These are phyloP conservation scores for Sicus ferrugineus DNA, from an alignment of 2,888 invertebrate species.

Conservation along the genomic window DNA sequence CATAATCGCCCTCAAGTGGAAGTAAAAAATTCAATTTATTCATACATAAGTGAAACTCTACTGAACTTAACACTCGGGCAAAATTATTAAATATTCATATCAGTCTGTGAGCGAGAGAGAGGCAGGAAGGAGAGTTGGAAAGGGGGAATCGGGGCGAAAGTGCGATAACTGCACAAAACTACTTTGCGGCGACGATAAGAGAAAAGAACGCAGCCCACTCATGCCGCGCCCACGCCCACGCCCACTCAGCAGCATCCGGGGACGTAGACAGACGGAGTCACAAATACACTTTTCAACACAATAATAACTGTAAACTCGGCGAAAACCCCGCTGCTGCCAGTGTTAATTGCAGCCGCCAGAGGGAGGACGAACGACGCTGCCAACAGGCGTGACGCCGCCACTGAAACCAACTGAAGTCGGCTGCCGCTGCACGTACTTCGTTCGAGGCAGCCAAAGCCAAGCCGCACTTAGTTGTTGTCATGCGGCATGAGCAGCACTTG, in stretches of 20 bases:
- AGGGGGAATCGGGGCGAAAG: not conserved
- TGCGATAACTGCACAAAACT: not conserved
- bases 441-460: not conserved
- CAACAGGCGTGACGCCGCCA: not conserved
- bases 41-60: conserved; percentile 8
- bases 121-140: not conserved
- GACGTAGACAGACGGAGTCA: not conserved
- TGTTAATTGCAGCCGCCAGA: conserved; percentile 24
- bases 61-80: conserved; percentile 16
- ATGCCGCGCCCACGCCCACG: not conserved
- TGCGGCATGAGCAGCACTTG: not conserved
- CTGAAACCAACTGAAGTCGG: not conserved
- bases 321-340: conserved; percentile 15
- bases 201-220: too few species aligned
- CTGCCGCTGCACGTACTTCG: not conserved
- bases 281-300: conserved; percentile 26
- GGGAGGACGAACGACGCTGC: not conserved
- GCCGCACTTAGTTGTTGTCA: not conserved
- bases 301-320: conserved; percentile 28
- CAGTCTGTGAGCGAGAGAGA: not conserved
- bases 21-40: conserved; percentile 24
- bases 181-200: not conserved
- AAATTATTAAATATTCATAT: conserved; percentile 27
- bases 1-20: too few species aligned
- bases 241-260: not conserved